Percentiles rank a stretch among this genome's conserved stretches.
Conservation (phyloP, 2,797 vertebrate species). For the Pteronotus mesoamericanus region DNA sequence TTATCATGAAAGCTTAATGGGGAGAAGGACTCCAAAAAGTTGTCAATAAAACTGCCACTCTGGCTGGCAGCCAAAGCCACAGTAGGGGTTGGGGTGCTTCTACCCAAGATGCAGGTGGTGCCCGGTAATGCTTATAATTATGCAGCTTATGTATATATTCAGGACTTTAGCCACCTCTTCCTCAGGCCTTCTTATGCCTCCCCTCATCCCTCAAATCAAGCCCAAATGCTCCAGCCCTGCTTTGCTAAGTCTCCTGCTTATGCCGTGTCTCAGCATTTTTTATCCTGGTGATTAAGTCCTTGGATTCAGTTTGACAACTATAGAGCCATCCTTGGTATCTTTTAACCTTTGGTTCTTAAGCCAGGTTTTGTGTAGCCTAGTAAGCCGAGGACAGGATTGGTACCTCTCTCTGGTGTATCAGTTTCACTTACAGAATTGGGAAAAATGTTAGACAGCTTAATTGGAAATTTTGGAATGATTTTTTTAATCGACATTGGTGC, state of each 20-base stretch:
- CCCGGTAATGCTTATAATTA: conserved; percentile 11
- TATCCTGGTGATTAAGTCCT: not conserved
- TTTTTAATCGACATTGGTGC: not conserved
- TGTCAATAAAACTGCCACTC: conserved; percentile 24
- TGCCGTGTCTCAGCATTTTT: not conserved
- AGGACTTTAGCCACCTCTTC: not conserved
- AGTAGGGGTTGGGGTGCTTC: not conserved
- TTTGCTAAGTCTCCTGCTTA: not conserved
- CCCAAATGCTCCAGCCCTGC: not conserved
- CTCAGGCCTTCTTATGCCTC: not conserved
- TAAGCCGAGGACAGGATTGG: not conserved
- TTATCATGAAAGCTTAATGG: not conserved
- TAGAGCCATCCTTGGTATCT: not conserved
- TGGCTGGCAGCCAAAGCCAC: conserved; percentile 55
- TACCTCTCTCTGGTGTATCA: not conserved
- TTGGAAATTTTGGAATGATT: not conserved
- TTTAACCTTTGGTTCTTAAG: not conserved
- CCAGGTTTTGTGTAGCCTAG: not conserved
- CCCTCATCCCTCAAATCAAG: not conserved
- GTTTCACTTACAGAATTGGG: not conserved
- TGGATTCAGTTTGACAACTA: not conserved
- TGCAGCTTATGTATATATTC: not conserved
- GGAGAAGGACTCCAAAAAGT: conserved; percentile 36
- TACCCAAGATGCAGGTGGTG: not conserved
- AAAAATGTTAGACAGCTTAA: not conserved